A percentile compares a stretch with the other conserved stretches of the same genome.
Evolutionary conservation across 2,797 vertebrate species (phyloP).

Genomic region (Chromobotia macracanthus): DNA sequence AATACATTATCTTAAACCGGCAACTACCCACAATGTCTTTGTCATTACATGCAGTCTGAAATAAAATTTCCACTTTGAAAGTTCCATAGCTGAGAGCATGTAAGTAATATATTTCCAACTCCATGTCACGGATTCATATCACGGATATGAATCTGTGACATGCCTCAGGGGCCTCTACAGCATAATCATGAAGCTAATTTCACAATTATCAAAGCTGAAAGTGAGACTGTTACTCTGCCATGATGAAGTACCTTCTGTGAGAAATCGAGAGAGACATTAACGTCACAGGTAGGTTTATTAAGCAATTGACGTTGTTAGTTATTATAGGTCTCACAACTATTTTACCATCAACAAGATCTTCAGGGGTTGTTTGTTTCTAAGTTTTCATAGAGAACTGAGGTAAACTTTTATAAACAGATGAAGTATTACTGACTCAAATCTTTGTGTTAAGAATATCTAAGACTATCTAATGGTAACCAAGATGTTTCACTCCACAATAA

Average conservation of each 20-base stretch:
- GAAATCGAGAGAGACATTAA: constrained; percentile 30
- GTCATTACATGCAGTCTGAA: background rate
- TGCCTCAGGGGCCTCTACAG: constrained; percentile 33
- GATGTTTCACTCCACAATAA: background rate
- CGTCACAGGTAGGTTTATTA: constrained; percentile 23
- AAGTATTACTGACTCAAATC: no score
- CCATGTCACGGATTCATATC: no score
- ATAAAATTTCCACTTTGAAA: background rate
- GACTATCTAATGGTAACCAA: constrained; percentile 20
- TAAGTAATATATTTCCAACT: background rate
- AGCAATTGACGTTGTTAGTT: constrained; percentile 13
- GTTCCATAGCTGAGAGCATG: background rate
- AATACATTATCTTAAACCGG: background rate
- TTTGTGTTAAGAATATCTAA: no score
- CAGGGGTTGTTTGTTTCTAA: constrained; percentile 24
- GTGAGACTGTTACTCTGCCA: constrained; percentile 34
- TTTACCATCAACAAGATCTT: background rate
- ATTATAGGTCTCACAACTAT: background rate
- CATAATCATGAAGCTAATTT: constrained; percentile 44
- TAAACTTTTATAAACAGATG: constrained; percentile 15
- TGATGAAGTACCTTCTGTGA: background rate
- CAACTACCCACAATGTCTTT: background rate
- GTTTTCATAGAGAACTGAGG: constrained; percentile 2
- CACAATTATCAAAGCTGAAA: constrained; percentile 40
- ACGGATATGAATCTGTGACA: background rate